Conservation (phyloP, 2,113 vertebrate species). For the Sakesphorus luctuosus region DNA sequence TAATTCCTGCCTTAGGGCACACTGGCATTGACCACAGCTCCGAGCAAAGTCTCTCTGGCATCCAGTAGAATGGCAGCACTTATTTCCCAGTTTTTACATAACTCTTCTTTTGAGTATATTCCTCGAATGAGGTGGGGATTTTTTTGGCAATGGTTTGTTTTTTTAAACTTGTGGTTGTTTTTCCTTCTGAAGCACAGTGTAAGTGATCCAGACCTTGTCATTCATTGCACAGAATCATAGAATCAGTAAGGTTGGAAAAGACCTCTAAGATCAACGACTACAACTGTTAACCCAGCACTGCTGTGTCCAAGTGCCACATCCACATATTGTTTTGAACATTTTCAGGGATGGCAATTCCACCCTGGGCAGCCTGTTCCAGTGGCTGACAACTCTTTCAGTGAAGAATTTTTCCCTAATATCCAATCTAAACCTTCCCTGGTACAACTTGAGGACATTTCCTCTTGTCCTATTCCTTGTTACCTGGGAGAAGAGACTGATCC, state of each 20-base stretch:
- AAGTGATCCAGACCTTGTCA: not conserved
- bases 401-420: not conserved
- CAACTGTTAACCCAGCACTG: not conserved
- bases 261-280: accelerated
- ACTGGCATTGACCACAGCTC: not conserved
- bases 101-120: not conserved
- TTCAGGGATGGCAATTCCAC: not conserved
- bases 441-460: not conserved
- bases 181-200: accelerated
- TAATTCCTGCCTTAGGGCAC: not conserved
- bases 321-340: no score
- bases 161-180: not conserved
- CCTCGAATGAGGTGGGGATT: not conserved
- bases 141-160: not conserved
- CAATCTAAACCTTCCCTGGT: not conserved
- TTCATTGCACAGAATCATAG: not conserved
- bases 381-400: not conserved
- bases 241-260: not conserved
- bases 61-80: not conserved
- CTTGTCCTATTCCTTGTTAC: not conserved
- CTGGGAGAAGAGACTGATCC: not conserved
- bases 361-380: not conserved
- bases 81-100: not conserved
- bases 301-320: not conserved
- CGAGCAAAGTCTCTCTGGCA: accelerated